A percentile compares a stretch with the other conserved stretches of the same genome.
Evolutionary conservation across 2,888 invertebrate species (phyloP).

Genomic region (Hermaeophaga mercurialis): DNA sequence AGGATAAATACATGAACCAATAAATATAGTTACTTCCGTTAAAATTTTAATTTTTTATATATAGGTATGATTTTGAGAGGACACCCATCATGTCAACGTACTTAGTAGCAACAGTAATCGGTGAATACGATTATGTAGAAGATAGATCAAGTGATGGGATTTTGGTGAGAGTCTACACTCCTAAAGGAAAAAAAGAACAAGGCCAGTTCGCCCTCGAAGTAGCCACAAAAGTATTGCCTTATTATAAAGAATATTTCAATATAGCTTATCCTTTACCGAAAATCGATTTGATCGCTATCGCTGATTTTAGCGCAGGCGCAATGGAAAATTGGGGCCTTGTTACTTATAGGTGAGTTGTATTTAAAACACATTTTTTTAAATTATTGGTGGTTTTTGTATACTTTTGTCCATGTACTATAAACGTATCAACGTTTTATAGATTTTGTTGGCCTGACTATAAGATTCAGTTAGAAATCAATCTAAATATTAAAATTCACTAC

Average conservation of each 20-base stretch:
- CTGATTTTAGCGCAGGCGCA: slow-evolving; percentile 93
- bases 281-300: slow-evolving; percentile 94
- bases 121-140: slow-evolving; percentile 94
- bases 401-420: too few relatives aligned
- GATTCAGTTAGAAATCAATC: too few relatives aligned
- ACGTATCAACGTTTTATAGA: too few relatives aligned
- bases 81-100: slow-evolving; percentile 97
- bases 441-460: too few relatives aligned
- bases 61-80: slow-evolving; percentile 68
- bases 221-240: slow-evolving; percentile 89
- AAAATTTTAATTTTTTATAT: slow-evolving; percentile 14
- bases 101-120: slow-evolving; percentile 90
- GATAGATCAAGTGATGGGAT: slow-evolving; percentile 82
- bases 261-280: slow-evolving; percentile 95
- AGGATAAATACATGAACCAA: too few relatives aligned
- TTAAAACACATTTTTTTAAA: too few relatives aligned
- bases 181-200: slow-evolving; percentile 89
- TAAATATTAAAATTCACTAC: too few relatives aligned
- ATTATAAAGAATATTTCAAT: slow-evolving; percentile 93
- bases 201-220: slow-evolving; percentile 91
- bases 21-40: too few relatives aligned
- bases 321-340: slow-evolving; percentile 99
- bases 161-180: slow-evolving; percentile 81
- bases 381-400: too few relatives aligned
- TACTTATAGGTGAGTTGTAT: slow-evolving; percentile 67